These are phyloP conservation scores for Thereva nobilitata DNA, from an alignment of 2,888 invertebrate species.

Conservation along the genomic window DNA sequence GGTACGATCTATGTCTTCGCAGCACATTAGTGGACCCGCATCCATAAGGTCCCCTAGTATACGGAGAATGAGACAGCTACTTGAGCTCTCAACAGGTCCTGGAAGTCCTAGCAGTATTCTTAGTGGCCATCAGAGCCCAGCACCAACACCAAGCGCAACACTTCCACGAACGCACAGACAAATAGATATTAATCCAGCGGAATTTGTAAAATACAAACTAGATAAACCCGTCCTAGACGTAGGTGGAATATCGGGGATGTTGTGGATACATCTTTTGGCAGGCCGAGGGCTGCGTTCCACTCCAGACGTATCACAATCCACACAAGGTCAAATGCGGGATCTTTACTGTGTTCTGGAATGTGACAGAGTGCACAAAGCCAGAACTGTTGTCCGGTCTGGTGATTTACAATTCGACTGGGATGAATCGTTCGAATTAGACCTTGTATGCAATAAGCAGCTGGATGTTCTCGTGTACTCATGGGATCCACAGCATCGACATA, in stretches of 20 bases:
- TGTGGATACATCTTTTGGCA: slow-evolving; percentile 87
- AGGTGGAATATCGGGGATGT: slow-evolving; percentile 78
- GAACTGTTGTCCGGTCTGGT: slow-evolving; percentile 94
- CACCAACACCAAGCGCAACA: slow-evolving; percentile 77
- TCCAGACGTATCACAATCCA: slow-evolving; percentile 72
- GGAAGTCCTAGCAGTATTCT: slow-evolving; percentile 62
- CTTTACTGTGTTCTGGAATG: slow-evolving; percentile 98
- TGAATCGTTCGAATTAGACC: slow-evolving; percentile 96
- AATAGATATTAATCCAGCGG: slow-evolving; percentile 88
- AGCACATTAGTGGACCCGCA: slow-evolving; percentile 66
- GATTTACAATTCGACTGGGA: slow-evolving; percentile 99
- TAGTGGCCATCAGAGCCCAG: slow-evolving; percentile 69
- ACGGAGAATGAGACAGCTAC: slow-evolving; percentile 77
- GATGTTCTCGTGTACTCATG: slow-evolving; percentile 98
- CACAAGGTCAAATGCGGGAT: slow-evolving; percentile 70
- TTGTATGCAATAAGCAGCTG: slow-evolving; percentile 91
- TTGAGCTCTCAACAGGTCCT: slow-evolving; percentile 67
- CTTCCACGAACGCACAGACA: slow-evolving; percentile 73
- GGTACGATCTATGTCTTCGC: slow-evolving; percentile 74
- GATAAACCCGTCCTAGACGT: slow-evolving; percentile 69
- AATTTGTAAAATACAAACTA: slow-evolving; percentile 89
- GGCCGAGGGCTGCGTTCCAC: slow-evolving; percentile 84
- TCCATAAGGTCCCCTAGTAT: slow-evolving; percentile 72
- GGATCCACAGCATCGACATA: slow-evolving; percentile 98
- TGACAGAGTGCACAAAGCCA: slow-evolving; percentile 93